Base-by-base conservation (phyloP, 2,888 invertebrate species). In the Plebejus melissa region DNA sequence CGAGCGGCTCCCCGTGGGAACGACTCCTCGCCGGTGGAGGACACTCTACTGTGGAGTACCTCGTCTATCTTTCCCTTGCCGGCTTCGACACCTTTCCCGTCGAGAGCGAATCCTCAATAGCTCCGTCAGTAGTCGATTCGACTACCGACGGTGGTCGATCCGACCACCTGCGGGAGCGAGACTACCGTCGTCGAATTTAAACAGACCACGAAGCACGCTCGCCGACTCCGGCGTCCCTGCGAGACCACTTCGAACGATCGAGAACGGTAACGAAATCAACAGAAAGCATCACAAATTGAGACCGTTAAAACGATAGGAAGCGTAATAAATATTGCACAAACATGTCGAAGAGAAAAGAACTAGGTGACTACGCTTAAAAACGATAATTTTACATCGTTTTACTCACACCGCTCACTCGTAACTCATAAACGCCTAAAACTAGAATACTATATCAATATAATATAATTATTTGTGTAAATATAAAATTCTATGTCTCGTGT, bases 401-500 rank as follows among this genome's bases (percentile, higher is more conserved):
- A 85, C 74, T 77, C 85, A 88, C 84, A 86, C 85, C 83, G 87
- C 90, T 89, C 88, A 91, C 82, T 84, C 83, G 82, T 89, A 92
- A 93, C 91, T 90, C 87, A 93, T 90, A 93, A 90, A 88, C 85
- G 89, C 91, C 91, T 94, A 91, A 91, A 93, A 89, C 94, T 94
- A 94, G 91, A 93, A 93, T 93, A 94, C 90, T 93, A 92, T 92
- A 91, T 93, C 87, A 90, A 91, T 94, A 93, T 93, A 94, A 93
- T 91, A 88, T 90, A 90, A 90, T 91, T 91, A 90, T 94, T 90
- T 93, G 91, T 94, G 91, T 94, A 94, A 94, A 94, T 94, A 94
- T 94, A 93, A 91, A 92, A 90, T 89, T 92, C 93, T 94, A 94
- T 93, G 90, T 94, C 85, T 88, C 88, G 89, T 88, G 86, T 86